Evolutionary conservation across 1,140 invertebrate genomes (phyloP).

Genomic region (Papilio glaucus): DNA sequence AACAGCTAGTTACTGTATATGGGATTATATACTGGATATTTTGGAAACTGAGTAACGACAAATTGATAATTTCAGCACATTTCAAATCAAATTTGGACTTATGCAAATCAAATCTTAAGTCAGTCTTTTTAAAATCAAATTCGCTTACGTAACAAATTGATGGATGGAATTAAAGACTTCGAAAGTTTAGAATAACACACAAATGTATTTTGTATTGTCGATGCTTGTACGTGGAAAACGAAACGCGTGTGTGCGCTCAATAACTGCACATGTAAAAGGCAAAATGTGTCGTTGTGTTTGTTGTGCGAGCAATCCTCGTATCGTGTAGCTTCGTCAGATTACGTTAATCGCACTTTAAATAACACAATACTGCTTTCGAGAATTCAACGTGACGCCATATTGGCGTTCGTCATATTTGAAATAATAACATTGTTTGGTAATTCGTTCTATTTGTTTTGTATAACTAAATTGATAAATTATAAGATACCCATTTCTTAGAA

Average conservation of each 20-base stretch:
- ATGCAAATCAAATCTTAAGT: no score
- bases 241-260: neutral
- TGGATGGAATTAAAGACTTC: no score
- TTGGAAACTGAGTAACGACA: no score
- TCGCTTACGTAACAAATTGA: no score
- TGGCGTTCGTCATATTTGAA: neutral
- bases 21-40: no score
- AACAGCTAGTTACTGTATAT: no score
- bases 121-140: no score
- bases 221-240: neutral
- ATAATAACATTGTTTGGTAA: neutral
- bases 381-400: constrained; percentile 18
- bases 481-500: no score
- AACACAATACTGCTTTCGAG: constrained; percentile 21
- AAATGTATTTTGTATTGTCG: neutral
- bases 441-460: neutral
- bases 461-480: neutral
- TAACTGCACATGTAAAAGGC: constrained; percentile 24
- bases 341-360: constrained; percentile 35
- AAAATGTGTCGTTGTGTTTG: constrained; percentile 23
- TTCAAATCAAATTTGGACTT: no score
- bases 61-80: no score
- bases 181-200: no score
- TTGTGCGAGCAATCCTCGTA: constrained; percentile 6
- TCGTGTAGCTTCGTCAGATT: constrained; percentile 30